phyloP scores from a whole-genome alignment of 1,140 invertebrate genomes.

The Nymphalis io region DNA sequence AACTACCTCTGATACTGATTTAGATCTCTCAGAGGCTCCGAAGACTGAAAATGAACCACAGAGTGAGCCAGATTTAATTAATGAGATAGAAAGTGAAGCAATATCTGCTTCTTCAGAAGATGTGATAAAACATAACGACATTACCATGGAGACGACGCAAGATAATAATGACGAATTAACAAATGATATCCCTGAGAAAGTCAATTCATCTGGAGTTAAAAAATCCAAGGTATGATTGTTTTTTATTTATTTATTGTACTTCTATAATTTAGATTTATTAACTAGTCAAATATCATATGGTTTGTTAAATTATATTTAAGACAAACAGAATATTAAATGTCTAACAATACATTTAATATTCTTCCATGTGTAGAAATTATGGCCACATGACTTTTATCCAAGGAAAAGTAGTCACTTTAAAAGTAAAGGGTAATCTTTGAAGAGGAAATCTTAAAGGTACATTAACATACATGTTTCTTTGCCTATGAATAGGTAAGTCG shows the following conservation, averaged over 20 bases:
- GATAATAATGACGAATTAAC: conserved; percentile 14
- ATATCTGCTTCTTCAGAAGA: conserved; percentile 16
- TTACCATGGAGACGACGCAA: conserved; percentile 2
- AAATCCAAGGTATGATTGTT: conserved; percentile 10
- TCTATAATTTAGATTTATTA: conserved; percentile 4
- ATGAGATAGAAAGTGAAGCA: conserved; percentile 22
- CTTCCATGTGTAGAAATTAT: conserved; percentile 30
- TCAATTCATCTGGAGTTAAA: conserved; percentile 2
- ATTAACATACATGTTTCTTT: conserved; percentile 15
- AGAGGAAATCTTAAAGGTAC: conserved; percentile 27
- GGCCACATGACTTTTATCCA: conserved; percentile 29
- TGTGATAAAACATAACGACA: conserved; percentile 19
- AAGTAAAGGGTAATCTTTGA: conserved; percentile 20
- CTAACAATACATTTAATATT: conserved; percentile 32
- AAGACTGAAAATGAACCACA: conserved; percentile 24
- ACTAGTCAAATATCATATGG: conserved; percentile 9
- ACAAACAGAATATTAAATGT: conserved; percentile 29
- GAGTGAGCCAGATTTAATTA: conserved; percentile 27
- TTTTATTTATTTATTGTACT: conserved; percentile 2
- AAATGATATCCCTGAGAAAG: conserved; percentile 9
- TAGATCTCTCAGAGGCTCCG: conserved; percentile 50
- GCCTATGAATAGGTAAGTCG: conserved; percentile 20
- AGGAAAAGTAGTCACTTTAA: conserved; percentile 24
- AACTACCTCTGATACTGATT: conserved; percentile 56
- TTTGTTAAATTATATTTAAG: conserved; percentile 26